Evolutionary conservation across 1,140 invertebrate species (phyloP).

Genomic region (Apis florea): DNA sequence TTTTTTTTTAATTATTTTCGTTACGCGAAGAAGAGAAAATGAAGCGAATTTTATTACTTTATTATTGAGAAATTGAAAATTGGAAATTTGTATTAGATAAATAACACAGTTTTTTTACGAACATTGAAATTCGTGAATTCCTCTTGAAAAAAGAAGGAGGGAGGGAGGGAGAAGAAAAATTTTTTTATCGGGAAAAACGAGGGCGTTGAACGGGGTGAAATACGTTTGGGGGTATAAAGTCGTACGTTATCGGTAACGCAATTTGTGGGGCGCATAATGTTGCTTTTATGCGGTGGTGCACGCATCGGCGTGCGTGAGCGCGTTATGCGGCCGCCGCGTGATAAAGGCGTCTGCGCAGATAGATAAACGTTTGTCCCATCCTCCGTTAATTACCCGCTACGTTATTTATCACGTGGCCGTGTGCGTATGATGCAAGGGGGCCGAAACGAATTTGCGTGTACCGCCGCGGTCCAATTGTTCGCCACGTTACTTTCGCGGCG

Average conservation of each 20-base stretch:
- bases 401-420: conserved; percentile 65
- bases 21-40: no score
- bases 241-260: conserved; percentile 56
- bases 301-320: background rate
- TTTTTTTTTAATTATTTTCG: no score
- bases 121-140: no score
- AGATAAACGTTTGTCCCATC: conserved; percentile 63
- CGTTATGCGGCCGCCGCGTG: conserved; percentile 31
- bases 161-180: no score
- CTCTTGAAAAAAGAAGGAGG: no score
- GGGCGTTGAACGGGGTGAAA: background rate
- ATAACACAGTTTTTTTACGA: no score
- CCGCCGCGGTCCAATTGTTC: conserved; percentile 58
- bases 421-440: conserved; percentile 60
- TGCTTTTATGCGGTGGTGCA: conserved; percentile 54
- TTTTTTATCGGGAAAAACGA: background rate
- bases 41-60: no score
- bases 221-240: conserved; percentile 32
- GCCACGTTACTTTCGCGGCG: conserved; percentile 56
- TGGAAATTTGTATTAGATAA: no score
- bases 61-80: no score
- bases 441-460: conserved; percentile 61
- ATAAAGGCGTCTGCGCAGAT: conserved; percentile 65
- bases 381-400: conserved; percentile 67
- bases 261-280: conserved; percentile 62